Base-by-base conservation (phyloP, 2,888 invertebrate species). In the Arge pagana region DNA sequence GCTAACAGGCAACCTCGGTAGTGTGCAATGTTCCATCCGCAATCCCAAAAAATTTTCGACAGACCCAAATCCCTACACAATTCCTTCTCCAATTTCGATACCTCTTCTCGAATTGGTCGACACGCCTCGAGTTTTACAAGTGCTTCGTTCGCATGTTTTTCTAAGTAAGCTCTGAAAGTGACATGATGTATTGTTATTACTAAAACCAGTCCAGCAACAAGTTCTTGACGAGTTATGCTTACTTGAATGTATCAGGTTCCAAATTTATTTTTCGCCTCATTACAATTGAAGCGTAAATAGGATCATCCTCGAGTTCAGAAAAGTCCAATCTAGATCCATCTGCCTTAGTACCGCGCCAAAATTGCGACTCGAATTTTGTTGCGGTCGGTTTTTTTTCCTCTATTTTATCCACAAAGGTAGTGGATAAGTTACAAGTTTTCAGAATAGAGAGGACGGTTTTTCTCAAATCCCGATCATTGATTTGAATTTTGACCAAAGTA, bases 1-100 rank as follows among this genome's bases (percentile, higher is more conserved):
- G 93, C 91, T 66, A 90, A 87, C 3, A 96, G 79, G 66, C 93
- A 93, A n/a, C 94, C 95, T 64, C 93, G 82, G 66, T 92, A 93
- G 70, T 95, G 94, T 62, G 89, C 87, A 52, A 89, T 85, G 67
- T 92, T 91, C 93, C 93, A 93, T 7, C 92, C 92, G 66, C 88
- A 90, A 63, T 92, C 92, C 82, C 91, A 92, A 18, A 82, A 76
- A 3, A 89, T 81, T 57, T 85, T 82, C 28, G 78, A 78, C 10
- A 90, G 68, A 23, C 81, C 80, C 43, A 87, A 78, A 37, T 51
- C 74, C 63, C 81, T 69, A 64, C 83, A 81, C 33, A 93, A 80
- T 42, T 80, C 76, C 39, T 82, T 78, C 61, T 83, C 83, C 40
- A 92, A 76, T 52, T 82, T 82, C 48, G 82, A 78, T 8, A 93